Base-by-base conservation (phyloP, 2,797 vertebrate species). In the Xenops minutus region DNA sequence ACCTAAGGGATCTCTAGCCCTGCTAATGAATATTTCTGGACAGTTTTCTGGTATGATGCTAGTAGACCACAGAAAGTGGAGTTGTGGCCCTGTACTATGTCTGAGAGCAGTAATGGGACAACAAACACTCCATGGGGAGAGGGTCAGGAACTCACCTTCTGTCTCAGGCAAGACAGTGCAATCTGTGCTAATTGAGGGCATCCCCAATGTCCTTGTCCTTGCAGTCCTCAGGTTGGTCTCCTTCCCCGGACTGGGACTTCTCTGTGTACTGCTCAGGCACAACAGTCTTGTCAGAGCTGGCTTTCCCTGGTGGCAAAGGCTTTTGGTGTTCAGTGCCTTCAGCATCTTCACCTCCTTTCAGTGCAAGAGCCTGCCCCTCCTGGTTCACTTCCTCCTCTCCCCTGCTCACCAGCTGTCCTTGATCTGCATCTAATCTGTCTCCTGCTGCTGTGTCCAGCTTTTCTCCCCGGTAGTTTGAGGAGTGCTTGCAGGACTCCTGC, bases 71-170 rank as follows among this genome's bases (percentile, higher is more conserved):
- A 51, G 64, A 54, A 78, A 56, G 71, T 12, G 19, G 46, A 78
- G 27, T 1, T 78, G 34, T 36, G 59, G 46, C 19, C 30, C 73
- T 72, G 26, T 22, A 10, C 49, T 32, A 14, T 1, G 39, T 37
- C 73, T 66, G 54, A 44, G 43, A 58, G 29, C 1, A 2, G n/a
- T 30, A 52, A 46, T 2, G 6, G 32, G 44, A 32, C 22, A n/a
- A 39, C 37, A 67, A 52, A 76, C 48, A 36, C 27, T 13, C 22
- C 26, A 21, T 3, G 10, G 19, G 54, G n/a, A 46, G 27, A 0
- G 3, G 36, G 51, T 37, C 55, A 62, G 75, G 74, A 55, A 93
- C 97, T 97, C 82, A 97, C 95, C 96, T 96, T 83, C 67, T 56
- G 27, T 49, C 44, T 83, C 76, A 75, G 92, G 91, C 71, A 85